These are phyloP conservation scores for Tachysurus vachellii DNA, from an alignment of 2,113 vertebrate genomes.

Conservation along the genomic window DNA sequence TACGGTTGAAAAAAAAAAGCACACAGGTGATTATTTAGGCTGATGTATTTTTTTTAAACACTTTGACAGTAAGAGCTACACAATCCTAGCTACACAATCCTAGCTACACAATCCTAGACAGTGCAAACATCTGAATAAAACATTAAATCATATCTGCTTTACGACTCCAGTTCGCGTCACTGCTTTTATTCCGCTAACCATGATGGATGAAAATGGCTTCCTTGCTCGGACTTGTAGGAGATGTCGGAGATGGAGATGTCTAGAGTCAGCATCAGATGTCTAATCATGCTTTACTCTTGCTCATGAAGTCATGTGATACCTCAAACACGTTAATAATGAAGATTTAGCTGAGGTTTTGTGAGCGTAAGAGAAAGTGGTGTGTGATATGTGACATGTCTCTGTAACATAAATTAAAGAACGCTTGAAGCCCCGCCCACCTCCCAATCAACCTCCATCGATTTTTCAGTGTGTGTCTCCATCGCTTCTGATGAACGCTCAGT, in stretches of 20 bases:
- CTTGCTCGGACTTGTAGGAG: no score
- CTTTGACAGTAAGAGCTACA: neutral
- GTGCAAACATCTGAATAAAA: no score
- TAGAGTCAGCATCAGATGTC: neutral
- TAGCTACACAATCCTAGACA: neutral
- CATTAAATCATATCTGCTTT: neutral
- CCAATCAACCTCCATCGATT: neutral
- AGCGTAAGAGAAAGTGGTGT: neutral
- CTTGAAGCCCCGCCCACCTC: no score
- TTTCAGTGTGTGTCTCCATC: neutral
- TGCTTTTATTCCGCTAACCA: neutral
- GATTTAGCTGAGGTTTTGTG: neutral
- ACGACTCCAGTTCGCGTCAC: neutral
- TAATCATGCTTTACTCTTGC: neutral
- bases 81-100: no score
- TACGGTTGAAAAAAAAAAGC: neutral
- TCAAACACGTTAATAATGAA: neutral
- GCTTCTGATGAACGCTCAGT: conserved; percentile 43
- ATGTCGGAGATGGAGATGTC: no score
- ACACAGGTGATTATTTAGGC: neutral
- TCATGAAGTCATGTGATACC: neutral
- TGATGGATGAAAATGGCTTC: conserved; percentile 3
- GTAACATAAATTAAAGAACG: neutral
- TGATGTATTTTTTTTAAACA: neutral
- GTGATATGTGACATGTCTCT: neutral